Conservation (phyloP, 2,797 vertebrate species). For the Urocyon cinereoargenteus region DNA sequence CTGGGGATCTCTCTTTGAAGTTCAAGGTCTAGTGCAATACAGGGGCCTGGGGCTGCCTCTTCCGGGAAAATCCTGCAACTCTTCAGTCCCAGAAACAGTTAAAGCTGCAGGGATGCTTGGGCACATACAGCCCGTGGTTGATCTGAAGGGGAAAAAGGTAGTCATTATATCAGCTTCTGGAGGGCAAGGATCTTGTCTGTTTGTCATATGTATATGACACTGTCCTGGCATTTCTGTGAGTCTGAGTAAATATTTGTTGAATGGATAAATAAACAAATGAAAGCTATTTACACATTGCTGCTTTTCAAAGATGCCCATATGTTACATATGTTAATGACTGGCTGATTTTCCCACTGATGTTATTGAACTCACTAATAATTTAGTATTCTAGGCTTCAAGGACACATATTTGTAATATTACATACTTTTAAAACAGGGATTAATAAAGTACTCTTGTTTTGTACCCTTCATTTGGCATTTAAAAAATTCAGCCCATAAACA, state of each 20-base stretch:
- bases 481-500: background rate
- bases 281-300: background rate
- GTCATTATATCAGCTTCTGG: constrained; percentile 30
- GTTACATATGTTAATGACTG: background rate
- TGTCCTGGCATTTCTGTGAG: background rate
- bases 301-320: background rate
- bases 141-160: background rate
- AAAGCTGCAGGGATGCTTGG: background rate
- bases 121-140: background rate
- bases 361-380: background rate
- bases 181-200: constrained; percentile 21
- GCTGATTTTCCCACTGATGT: background rate
- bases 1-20: background rate
- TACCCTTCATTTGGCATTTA: background rate
- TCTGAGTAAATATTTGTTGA: constrained; percentile 1
- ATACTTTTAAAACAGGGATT: background rate
- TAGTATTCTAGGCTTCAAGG: background rate
- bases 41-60: background rate
- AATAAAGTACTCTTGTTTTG: background rate
- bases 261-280: background rate
- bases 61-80: background rate
- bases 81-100: background rate
- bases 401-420: background rate
- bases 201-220: background rate
- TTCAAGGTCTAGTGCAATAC: background rate